These are phyloP conservation scores for Coptodon bakossiorum DNA, from an alignment of 2,113 vertebrate species.

Conservation along the genomic window DNA sequence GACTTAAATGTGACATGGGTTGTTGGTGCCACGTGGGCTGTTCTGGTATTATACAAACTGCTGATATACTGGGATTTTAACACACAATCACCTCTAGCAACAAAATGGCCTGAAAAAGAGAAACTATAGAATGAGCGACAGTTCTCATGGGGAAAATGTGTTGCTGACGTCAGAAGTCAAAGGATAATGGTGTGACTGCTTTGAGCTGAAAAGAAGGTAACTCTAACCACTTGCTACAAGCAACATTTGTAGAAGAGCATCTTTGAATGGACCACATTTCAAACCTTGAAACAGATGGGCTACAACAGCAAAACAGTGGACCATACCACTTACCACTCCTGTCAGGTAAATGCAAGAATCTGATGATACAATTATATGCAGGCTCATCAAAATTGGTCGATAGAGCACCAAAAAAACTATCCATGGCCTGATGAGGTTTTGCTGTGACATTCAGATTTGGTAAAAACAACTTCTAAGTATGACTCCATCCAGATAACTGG, in stretches of 20 bases:
- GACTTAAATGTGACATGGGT: accelerated
- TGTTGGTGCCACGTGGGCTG: neutral
- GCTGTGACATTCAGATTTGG: neutral
- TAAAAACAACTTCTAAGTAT: neutral
- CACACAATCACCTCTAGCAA: neutral
- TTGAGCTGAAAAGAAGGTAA: neutral
- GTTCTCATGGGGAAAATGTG: neutral
- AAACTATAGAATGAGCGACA: neutral
- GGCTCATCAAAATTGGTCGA: neutral
- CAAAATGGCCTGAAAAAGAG: accelerated
- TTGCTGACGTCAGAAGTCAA: neutral
- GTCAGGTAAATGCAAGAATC: neutral
- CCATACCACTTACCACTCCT: neutral
- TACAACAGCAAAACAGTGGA: neutral
- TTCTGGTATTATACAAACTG: neutral
- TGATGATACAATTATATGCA: neutral
- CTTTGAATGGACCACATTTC: neutral
- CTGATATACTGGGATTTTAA: accelerated
- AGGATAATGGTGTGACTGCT: neutral
- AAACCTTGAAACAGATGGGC: neutral
- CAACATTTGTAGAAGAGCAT: neutral
- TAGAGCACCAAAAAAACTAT: accelerated
- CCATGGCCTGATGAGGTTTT: neutral
- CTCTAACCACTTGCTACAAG: neutral
- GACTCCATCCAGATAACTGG: neutral